A percentile compares a stretch with the other conserved stretches of the same genome.
Conservation (phyloP, 1,140 invertebrate genomes). For the Leptestheria dahalacensis region DNA sequence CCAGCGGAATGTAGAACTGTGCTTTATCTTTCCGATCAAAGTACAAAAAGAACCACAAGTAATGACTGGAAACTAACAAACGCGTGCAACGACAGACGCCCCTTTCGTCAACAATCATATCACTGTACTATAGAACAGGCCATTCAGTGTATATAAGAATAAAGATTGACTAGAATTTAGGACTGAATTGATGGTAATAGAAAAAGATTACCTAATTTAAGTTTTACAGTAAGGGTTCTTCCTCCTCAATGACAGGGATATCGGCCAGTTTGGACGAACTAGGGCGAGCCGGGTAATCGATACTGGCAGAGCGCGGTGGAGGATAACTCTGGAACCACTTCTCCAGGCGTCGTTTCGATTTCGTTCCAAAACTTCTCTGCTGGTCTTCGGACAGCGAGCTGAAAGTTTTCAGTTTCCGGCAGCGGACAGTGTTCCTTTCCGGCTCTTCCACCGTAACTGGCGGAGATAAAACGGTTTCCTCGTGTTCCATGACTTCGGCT, state of each 20-base stretch:
- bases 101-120: no score
- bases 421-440: background rate
- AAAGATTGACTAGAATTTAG: no score
- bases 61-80: no score
- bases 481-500: slow-evolving; percentile 46
- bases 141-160: no score
- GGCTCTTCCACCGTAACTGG: background rate
- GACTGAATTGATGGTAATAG: no score
- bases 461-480: slow-evolving; percentile 10
- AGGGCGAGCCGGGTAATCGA: background rate
- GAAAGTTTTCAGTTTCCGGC: background rate
- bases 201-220: no score
- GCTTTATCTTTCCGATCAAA: no score
- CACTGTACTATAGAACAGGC: no score
- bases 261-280: background rate
- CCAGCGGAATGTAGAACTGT: no score
- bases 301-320: background rate
- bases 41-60: no score
- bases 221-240: background rate
- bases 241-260: background rate
- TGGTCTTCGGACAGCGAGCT: background rate
- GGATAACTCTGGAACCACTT: slow-evolving; percentile 10
- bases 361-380: background rate
- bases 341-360: background rate
- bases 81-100: no score